phyloP scores from a whole-genome alignment of 2,888 invertebrate species.

The Scaptomyza tumidula region DNA sequence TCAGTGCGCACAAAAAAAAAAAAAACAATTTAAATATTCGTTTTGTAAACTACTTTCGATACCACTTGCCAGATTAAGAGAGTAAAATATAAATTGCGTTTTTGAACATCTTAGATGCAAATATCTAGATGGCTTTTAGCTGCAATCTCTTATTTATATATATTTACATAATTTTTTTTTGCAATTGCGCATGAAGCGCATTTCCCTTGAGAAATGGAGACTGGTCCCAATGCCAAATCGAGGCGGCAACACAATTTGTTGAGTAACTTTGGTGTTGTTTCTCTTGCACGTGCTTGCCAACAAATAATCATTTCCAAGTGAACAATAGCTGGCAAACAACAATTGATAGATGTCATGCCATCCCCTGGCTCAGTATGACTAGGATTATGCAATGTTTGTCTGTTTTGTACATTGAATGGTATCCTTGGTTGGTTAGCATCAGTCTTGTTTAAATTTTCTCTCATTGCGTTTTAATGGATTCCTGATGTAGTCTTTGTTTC shows the following conservation, averaged over 20 bases:
- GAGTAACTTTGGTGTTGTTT: conserved; percentile 58
- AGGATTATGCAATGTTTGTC: too few relatives aligned
- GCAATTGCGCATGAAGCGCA: conserved; percentile 2
- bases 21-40: background rate
- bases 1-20: background rate
- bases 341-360: conserved; percentile 53
- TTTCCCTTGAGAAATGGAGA: conserved; percentile 37
- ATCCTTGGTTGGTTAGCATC: conserved; percentile 11
- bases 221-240: conserved; percentile 15
- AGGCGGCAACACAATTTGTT: conserved; percentile 37
- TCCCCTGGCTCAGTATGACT: conserved; percentile 5
- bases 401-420: background rate
- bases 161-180: conserved; percentile 42
- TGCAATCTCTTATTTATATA: conserved; percentile 28
- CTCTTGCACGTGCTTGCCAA: conserved; percentile 17
- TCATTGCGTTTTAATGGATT: conserved; percentile 33
- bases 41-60: background rate
- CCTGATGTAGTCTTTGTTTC: conserved; percentile 29
- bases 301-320: conserved; percentile 68
- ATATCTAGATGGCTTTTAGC: background rate
- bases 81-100: background rate
- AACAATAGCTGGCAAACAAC: conserved; percentile 59
- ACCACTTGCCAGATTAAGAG: conserved; percentile 8
- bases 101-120: background rate
- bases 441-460: conserved; percentile 28